Evolutionary conservation across 2,113 vertebrate genomes (phyloP), one percentile per base, ranked within the genome.

Genomic region (Lota lota): DNA sequence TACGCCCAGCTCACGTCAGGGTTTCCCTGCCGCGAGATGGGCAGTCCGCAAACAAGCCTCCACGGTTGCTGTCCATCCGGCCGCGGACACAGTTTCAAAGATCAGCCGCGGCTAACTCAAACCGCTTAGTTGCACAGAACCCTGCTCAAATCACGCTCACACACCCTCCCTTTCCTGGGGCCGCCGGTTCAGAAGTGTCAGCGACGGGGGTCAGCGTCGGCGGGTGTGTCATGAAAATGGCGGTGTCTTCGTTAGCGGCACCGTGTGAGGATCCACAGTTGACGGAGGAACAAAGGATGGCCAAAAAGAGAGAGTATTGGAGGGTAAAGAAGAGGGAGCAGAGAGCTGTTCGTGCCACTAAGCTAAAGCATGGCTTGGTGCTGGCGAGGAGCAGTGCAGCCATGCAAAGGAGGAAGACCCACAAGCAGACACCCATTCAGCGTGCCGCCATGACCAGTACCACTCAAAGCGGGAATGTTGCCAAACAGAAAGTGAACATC

Each of bases 311-410:
- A 33, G 89, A 92, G 70, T 91, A 92, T 70, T 91, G 91, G 88
- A 88, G 90, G 68, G 66, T 88, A 20, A 92, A 90, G 76, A 92
- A 92, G 51, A 84, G 91, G 0, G 87, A 92, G 79, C 90, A 92
- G 80, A 77, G 90, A 22, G 91, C 91, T 0, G 87, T 84, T 2
- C 85, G 86, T 0, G 85, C 88, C 0, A 66, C 75, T 14, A 76
- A 78, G 6, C n/a, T 86, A 20, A 88, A 74, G 18, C 85, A 81
- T n/a, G 72, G 79, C 0, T 21, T 76, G 18, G 64, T 77, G 1
- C 85, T 84, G 5, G 77, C 72, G 0, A 68, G 79, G 57, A 76
- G 65, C 54, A 76, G 10, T 0, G 70, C 77, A 0, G 69, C 72
- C 8, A 24, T 69, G 1, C 76, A 83, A 1, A 84, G 78, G 64